Evolutionary conservation across 2,888 invertebrate species (phyloP), one percentile per base, ranked within the genome.

Genomic region (Agrochola lota): DNA sequence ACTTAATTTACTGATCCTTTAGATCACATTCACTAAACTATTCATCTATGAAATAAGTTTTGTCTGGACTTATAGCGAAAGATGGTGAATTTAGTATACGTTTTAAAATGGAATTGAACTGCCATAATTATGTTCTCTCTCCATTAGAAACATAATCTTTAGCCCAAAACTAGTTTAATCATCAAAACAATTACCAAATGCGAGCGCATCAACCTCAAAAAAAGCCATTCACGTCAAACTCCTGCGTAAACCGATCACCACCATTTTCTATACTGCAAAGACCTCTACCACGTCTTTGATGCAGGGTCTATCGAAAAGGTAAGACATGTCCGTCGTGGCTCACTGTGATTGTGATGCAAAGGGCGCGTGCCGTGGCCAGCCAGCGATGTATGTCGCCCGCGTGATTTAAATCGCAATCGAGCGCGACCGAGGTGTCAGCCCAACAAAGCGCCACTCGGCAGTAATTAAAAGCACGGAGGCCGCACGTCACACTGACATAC

Each of bases 401-500:
- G 83, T 85, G 89, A 86, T 89, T 88, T 85, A 88, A 88, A 80
- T 81, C 83, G 75, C 78, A 73, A 62, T 80, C 81, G 74, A 35
- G 71, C 59, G 78, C 69, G 73, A 81, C 87, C 76, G 80, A 81
- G 80, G 80, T 83, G 88, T 88, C 81, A 83, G 69, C 78, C 78
- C 77, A 77, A 79, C 85, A 88, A 85, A 87, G 74, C 77, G 83
- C 71, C 83, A 87, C 86, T 88, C 87, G 73, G 74, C 79, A 69
- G 88, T 91, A 91, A 90, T 91, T 89, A 88, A 90, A 90, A 90
- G 87, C 86, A 83, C 57, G 79, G 78, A 73, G 80, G 79, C 83
- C 87, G 71, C 78, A 74, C 81, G 68, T 83, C 84, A 81, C 85
- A 78, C 80, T 74, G 74, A 78, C 77, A 82, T 75, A 83, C 84